Percentiles rank a stretch among this genome's conserved stretches.
phyloP scores from a whole-genome alignment of 1,140 invertebrate species.

The Pteromalus puparum region DNA sequence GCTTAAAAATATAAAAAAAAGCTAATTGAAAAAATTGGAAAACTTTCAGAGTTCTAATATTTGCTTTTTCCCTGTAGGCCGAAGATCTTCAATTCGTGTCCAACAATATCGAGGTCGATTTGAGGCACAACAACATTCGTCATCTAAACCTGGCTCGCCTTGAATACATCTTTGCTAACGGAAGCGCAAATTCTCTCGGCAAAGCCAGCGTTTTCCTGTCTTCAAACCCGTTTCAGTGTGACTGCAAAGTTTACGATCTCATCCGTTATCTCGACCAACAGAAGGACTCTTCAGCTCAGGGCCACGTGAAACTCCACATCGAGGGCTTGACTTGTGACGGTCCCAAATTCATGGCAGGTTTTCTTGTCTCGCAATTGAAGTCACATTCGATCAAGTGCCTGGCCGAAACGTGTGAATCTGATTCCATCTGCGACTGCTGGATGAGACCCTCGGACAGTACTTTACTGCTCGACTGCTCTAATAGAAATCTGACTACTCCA shows the following conservation, averaged over 20 bases:
- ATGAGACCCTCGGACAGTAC: conserved; percentile 23
- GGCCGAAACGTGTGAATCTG: background rate
- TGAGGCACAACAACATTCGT: conserved; percentile 29
- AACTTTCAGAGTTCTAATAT: background rate
- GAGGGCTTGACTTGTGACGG: background rate
- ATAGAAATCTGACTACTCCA: conserved; percentile 78
- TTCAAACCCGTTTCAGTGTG: conserved; percentile 35
- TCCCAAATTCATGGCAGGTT: conserved; percentile 10
- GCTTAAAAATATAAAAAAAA: background rate
- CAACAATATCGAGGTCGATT: conserved; percentile 1
- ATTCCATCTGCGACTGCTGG: conserved; percentile 44
- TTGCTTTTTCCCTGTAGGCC: background rate
- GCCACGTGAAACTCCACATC: background rate
- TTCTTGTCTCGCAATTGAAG: background rate
- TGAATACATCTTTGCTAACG: conserved; percentile 18
- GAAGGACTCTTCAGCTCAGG: background rate
- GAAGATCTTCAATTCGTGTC: conserved; percentile 46
- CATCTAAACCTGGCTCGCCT: conserved; percentile 9
- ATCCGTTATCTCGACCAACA: conserved; percentile 16
- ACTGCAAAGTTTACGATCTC: conserved; percentile 29
- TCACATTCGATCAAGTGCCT: conserved; percentile 12
- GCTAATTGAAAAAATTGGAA: background rate
- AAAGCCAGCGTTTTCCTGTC: conserved; percentile 82
- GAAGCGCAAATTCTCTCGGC: background rate
- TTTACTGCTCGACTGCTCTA: conserved; percentile 76